Conservation (phyloP, 2,113 vertebrate genomes). For the Vombatus ursinus region DNA sequence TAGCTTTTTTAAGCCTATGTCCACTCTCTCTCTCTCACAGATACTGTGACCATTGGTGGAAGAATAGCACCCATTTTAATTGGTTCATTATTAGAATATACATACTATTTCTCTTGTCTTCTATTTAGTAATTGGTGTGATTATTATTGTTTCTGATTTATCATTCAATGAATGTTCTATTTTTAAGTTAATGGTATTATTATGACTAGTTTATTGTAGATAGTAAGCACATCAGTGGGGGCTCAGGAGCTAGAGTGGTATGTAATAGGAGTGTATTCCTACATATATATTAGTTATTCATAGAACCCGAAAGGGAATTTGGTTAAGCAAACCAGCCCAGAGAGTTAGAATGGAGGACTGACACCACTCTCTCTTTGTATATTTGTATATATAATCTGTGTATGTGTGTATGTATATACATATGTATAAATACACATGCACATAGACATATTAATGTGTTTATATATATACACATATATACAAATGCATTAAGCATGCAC, state of each 20-base stretch:
- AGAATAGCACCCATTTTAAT: neutral
- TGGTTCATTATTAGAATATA: neutral
- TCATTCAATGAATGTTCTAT: neutral
- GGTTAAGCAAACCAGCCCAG: neutral
- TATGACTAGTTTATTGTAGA: neutral
- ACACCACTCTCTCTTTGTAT: neutral
- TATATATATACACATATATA: no score
- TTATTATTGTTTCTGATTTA: no score
- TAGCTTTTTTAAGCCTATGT: neutral
- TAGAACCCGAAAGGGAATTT: neutral
- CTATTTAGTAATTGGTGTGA: neutral
- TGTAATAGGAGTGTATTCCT: neutral
- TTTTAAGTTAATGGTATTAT: neutral
- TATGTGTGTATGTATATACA: neutral
- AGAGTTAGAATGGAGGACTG: neutral
- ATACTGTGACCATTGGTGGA: neutral
- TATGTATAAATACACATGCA: no score
- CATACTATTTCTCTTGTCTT: neutral
- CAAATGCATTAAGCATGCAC: no score
- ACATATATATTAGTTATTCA: neutral
- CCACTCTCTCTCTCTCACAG: neutral
- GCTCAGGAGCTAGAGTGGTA: neutral
- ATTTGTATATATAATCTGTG: no score
- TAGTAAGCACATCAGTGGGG: neutral
- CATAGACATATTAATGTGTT: no score